Base-by-base conservation (phyloP, 2,888 invertebrate genomes). In the Eugnorisma glareosa region DNA sequence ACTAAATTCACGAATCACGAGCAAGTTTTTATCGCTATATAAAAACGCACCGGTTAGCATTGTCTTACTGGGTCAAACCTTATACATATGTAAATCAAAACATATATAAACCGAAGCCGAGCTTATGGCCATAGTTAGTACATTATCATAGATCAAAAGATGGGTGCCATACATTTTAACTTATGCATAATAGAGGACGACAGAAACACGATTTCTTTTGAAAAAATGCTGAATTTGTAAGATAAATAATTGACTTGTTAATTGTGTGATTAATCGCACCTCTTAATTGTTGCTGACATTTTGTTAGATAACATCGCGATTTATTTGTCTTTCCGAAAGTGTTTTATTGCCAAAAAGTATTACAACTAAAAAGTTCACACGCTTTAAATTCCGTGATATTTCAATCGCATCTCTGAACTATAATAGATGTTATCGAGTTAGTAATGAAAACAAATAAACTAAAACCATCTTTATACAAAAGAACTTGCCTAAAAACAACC, bases 21-120 rank as follows among this genome's bases (percentile, higher is more conserved):
- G n/a, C 63, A 54, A 31, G 54, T 48, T 77, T 81, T 67, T 51
- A 72, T 73, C 45, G 69, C 40, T 28, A 43, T 67, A 73, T 73
- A 81, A 80, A 75, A 86, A 70, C 70, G 67, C 75, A 79, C 79
- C 64, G 70, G 85, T 86, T 88, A 76, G 73, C 88, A 85, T 79
- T 83, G 82, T 82, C 54, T 89, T 76, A 83, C 76, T 88, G 79
- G 88, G 88, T 89, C 89, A 89, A 76, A 43, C 76, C 43, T 71
- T 70, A 80, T 81, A 68, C 80, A 89, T 87, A 88, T 88, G 86
- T 82, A 75, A 86, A 87, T 85, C 43, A 45, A 31, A 28, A 57
- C n/a, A n/a, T 57, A 57, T 67, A 75, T 82, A 57, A 73, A 40
- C 66, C 77, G 72, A 87, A 89, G 85, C 28, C 81, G 40, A 71